A percentile compares a stretch with the other conserved stretches of the same genome.
phyloP scores from a whole-genome alignment of 2,797 vertebrate genomes.

The Helicolenus hilgendorfi region DNA sequence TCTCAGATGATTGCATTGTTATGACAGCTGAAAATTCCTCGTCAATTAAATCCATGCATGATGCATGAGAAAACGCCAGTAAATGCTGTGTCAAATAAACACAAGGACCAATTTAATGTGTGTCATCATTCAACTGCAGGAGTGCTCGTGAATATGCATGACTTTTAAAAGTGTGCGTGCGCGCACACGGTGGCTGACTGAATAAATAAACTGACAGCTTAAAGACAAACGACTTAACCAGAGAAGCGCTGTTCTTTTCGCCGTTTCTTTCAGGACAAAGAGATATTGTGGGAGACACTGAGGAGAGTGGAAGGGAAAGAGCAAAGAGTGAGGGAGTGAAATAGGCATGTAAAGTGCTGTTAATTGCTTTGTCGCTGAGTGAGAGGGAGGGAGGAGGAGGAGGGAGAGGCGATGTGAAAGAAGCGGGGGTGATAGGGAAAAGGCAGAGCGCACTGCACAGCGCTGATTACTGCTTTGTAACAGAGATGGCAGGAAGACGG shows the following conservation, averaged over 20 bases:
- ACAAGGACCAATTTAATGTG: slow-evolving; percentile 38
- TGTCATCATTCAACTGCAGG: slow-evolving; percentile 27
- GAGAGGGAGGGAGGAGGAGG: slow-evolving; percentile 42
- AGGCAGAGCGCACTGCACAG: slow-evolving; percentile 25
- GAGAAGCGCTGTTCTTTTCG: neutral
- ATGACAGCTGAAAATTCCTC: neutral
- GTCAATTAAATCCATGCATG: slow-evolving; percentile 30
- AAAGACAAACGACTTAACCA: slow-evolving; percentile 66
- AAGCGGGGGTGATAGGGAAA: slow-evolving; percentile 41
- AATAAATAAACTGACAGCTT: slow-evolving; percentile 56
- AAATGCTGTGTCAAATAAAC: slow-evolving; percentile 41
- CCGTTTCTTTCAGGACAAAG: neutral
- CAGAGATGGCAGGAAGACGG: slow-evolving; percentile 41
- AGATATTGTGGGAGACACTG: slow-evolving; percentile 17
- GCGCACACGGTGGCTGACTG: neutral
- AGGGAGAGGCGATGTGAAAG: slow-evolving; percentile 44
- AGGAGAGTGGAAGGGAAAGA: slow-evolving; percentile 14
- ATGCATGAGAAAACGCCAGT: slow-evolving; percentile 13
- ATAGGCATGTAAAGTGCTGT: slow-evolving; percentile 41
- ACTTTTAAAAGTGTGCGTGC: neutral
- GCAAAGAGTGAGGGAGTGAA: slow-evolving; percentile 27
- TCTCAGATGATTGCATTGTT: neutral
- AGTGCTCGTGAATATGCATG: slow-evolving; percentile 24
- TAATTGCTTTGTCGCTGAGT: slow-evolving; percentile 70
- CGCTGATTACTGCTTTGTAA: slow-evolving; percentile 76